Conservation (phyloP, 2,888 invertebrate species). For the Drosophila recens region DNA sequence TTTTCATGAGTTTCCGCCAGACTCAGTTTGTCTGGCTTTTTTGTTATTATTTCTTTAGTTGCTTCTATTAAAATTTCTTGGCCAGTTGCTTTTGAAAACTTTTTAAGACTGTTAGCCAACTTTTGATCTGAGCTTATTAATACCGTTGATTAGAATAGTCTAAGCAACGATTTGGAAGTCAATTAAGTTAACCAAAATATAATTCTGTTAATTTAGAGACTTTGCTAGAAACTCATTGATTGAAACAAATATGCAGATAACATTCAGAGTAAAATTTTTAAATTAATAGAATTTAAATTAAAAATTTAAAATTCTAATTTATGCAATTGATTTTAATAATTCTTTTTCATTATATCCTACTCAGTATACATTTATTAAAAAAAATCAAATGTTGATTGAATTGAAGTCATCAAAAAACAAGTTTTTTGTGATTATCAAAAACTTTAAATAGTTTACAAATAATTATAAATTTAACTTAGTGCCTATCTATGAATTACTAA, state of each 20-base stretch:
- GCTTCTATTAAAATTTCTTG: constrained; percentile 30
- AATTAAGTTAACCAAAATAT: not conserved
- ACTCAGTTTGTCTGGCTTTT: constrained; percentile 24
- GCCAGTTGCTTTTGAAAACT: constrained; percentile 41
- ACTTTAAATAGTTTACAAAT: not conserved
- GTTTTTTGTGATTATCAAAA: not conserved
- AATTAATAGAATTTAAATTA: too few species aligned
- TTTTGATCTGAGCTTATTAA: constrained; percentile 9
- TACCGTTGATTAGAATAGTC: constrained; percentile 10
- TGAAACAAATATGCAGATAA: too few species aligned
- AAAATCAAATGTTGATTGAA: not conserved
- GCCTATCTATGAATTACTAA: not conserved
- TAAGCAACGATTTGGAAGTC: constrained; percentile 7
- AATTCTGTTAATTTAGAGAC: not conserved
- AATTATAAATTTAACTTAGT: not conserved
- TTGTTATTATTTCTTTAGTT: constrained; percentile 25
- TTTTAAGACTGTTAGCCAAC: constrained; percentile 12
- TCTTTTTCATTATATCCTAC: too few species aligned
- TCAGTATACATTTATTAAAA: too few species aligned
- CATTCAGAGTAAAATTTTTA: too few species aligned
- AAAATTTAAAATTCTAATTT: too few species aligned
- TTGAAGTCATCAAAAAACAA: not conserved
- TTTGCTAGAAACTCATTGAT: not conserved
- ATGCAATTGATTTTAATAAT: too few species aligned
- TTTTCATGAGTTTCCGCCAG: constrained; percentile 74